Conservation (phyloP, 2,113 vertebrate genomes). For the Actenoides lindsayi region DNA sequence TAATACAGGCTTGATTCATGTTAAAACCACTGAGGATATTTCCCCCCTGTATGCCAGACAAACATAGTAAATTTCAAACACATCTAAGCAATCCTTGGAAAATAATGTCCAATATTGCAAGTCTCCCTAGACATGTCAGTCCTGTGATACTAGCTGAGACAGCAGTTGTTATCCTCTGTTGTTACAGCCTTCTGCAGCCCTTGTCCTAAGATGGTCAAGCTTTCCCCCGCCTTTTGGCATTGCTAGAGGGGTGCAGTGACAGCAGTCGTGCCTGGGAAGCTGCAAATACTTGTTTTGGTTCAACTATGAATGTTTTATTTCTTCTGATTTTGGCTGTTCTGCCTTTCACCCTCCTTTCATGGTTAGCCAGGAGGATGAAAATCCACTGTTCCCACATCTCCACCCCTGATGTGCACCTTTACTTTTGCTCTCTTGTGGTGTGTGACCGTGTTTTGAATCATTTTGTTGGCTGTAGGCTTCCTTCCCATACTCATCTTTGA, state of each 20-base stretch:
- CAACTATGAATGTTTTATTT: neutral
- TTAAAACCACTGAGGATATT: neutral
- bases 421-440: neutral
- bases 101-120: neutral
- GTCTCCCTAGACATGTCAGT: neutral
- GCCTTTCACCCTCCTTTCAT: neutral
- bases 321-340: neutral
- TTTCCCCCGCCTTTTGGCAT: neutral
- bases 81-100: neutral
- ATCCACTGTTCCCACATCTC: neutral
- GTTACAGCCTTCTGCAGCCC: neutral
- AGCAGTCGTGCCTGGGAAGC: neutral
- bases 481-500: neutral
- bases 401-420: neutral
- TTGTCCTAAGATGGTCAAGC: neutral
- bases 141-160: neutral
- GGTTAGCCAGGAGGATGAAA: neutral
- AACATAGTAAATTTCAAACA: neutral
- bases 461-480: neutral
- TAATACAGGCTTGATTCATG: neutral
- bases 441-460: neutral
- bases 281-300: neutral
- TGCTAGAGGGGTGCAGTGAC: neutral
- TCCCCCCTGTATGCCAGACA: fast-evolving
- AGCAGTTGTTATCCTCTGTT: neutral